Evolutionary conservation across 1,140 invertebrate species (phyloP), one percentile per base, ranked within the genome.

Genomic region (Drosophila ambigua): DNA sequence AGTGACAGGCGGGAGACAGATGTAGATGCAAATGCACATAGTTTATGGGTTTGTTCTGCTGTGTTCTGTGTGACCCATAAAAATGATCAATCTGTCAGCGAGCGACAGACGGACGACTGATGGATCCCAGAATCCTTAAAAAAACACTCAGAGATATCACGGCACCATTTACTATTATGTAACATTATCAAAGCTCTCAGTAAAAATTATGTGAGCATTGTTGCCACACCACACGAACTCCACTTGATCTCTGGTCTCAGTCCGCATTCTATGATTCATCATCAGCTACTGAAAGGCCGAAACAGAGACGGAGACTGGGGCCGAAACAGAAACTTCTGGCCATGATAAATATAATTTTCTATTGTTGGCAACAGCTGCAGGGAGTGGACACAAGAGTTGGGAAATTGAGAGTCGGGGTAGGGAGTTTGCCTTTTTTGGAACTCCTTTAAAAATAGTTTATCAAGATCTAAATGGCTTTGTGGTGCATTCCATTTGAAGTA

Each of bases 191-290:
- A 57, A 74, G 53, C 72, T 71, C 68, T 72, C 68, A 41, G 60
- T 74, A 72, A 72, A 71, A 74, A 75, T 75, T 75, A 75, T 74
- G 72, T 74, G 71, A 71, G 72, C 71, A 75, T 75, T 75, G 72
- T 75, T 74, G 59, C 23, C 51, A 28, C 31, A 35, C 16, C n/a
- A 20, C 51, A 39, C 24, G 68, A 51, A 44, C 69, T 51, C 71
- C 9, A 39, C 9, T 9, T 9, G 31, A 11, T 35, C 31, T 35
- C 3, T 35, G 31, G 9, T 35, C 9, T 9, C 31, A 31, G 28
- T 31, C 31, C 9, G 4, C 3, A 35, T 9, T 35, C 31, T 73
- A 73, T 73, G 66, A 69, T 69, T 69, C 66, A 69, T 64, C 69
- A 73, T 73, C 71, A 73, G 71, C 59, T 69, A 49, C 62, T 65